phyloP scores from a whole-genome alignment of 2,113 vertebrate genomes.

The Strix uralensis region DNA sequence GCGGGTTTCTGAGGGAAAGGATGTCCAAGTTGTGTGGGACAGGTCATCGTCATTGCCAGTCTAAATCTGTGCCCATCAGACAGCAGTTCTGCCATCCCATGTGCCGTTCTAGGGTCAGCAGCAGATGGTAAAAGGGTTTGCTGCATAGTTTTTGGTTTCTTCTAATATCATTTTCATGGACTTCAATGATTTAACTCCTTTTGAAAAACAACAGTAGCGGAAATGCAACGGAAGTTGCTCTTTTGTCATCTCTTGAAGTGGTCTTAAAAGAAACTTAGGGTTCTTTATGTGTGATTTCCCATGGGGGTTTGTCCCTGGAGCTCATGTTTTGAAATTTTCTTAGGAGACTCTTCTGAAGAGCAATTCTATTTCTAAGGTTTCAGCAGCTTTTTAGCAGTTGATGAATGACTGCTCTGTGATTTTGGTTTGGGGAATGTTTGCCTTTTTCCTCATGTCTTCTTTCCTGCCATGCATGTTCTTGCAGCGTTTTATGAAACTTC shows the following conservation, averaged over 20 bases:
- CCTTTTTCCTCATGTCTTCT: background rate
- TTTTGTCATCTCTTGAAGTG: background rate
- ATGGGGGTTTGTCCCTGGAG: background rate
- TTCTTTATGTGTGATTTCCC: background rate
- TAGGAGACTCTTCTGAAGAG: background rate
- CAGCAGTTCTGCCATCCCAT: rapidly evolving
- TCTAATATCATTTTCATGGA: background rate
- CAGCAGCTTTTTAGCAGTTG: background rate
- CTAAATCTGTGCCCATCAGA: rapidly evolving
- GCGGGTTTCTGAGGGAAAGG: rapidly evolving
- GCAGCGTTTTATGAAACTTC: background rate
- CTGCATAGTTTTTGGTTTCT: rapidly evolving
- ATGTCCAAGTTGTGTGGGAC: rapidly evolving
- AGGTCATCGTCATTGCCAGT: rapidly evolving
- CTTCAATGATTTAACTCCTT: background rate
- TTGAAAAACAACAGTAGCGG: background rate
- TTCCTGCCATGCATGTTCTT: background rate
- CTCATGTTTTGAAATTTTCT: background rate
- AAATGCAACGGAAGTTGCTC: rapidly evolving
- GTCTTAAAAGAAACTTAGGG: background rate
- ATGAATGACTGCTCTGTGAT: background rate
- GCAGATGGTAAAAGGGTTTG: background rate
- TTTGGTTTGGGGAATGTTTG: background rate
- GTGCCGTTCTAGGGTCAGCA: background rate
- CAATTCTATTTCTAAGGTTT: background rate